Evolutionary conservation across 2,113 vertebrate genomes (phyloP).

Genomic region (Haemorhous mexicanus): DNA sequence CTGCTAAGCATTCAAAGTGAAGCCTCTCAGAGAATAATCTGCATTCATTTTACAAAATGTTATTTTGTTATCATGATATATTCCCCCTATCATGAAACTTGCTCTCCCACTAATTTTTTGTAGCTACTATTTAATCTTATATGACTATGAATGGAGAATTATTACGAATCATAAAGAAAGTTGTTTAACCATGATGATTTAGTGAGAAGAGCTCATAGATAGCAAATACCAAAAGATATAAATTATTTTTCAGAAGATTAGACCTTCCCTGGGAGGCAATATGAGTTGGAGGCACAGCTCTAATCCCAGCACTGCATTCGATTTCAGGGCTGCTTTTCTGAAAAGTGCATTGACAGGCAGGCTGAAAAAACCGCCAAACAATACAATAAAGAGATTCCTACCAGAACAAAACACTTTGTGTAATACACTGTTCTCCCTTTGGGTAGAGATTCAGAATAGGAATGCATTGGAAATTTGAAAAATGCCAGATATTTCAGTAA

Average conservation of each 20-base stretch:
- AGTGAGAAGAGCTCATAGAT: neutral
- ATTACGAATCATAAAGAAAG: neutral
- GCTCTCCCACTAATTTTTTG: neutral
- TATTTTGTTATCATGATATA: neutral
- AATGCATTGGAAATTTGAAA: neutral
- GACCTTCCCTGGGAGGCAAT: neutral
- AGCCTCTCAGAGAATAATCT: neutral
- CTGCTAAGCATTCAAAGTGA: neutral
- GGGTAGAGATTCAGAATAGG: neutral
- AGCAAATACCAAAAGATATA: neutral
- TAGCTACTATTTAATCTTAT: neutral
- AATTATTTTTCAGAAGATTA: neutral
- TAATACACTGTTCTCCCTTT: neutral
- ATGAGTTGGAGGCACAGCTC: neutral
- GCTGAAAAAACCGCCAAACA: neutral
- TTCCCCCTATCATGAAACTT: neutral
- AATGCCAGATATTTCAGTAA: neutral
- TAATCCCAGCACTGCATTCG: neutral
- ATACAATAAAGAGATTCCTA: neutral
- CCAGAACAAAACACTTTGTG: neutral
- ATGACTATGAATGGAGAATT: neutral
- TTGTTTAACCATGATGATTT: neutral
- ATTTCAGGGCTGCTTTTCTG: neutral
- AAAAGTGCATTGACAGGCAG: neutral
- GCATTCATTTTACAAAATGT: neutral